Base-by-base conservation (phyloP, 2,888 invertebrate genomes). In the Andrena bicolor region DNA sequence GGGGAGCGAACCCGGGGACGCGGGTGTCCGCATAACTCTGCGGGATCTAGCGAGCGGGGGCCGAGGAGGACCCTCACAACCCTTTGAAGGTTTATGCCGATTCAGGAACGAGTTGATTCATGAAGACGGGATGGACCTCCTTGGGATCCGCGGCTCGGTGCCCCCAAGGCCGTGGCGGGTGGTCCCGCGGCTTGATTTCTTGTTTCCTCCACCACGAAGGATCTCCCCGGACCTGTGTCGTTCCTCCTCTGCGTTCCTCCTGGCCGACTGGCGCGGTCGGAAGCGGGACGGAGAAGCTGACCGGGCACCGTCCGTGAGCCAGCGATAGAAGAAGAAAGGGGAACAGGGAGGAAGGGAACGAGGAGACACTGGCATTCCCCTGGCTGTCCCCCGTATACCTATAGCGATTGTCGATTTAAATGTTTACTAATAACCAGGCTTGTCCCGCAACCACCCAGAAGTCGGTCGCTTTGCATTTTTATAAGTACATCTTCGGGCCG, bases 401-500 rank as follows among this genome's bases (percentile, higher is more conserved):
- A 89, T 87, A 86, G 89, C 92, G 92, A 93, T 93, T 93, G 93
- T 93, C 93, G 93, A 94, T 93, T 94, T 93, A 93, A 93, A 94
- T 93, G 93, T 94, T 94, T 93, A 93, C 94, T 94, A 94, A 94
- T 93, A 94, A 94, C 93, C 93, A 93, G 87, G 88, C 93, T 93
- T 93, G 93, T 93, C 92, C 91, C 89, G 91, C 93, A 93, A 92
- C 93, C 93, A 93, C 93, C 93, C 94, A 93, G 93, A 93, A 93
- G 93, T 91, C 91, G 88, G 88, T 90, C 90, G 91, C 92, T 94
- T 93, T 93, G 93, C 93, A 93, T 94, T 94, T 94, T 93, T 93
- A 93, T 92, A 93, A 93, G 92, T 92, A 92, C 92, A 89, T 87
- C 89, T 82, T 75, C 35, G 69, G 83, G 84, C 80, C 88, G 79